Evolutionary conservation across 2,888 invertebrate genomes (phyloP).

Genomic region (Philonicus albiceps): DNA sequence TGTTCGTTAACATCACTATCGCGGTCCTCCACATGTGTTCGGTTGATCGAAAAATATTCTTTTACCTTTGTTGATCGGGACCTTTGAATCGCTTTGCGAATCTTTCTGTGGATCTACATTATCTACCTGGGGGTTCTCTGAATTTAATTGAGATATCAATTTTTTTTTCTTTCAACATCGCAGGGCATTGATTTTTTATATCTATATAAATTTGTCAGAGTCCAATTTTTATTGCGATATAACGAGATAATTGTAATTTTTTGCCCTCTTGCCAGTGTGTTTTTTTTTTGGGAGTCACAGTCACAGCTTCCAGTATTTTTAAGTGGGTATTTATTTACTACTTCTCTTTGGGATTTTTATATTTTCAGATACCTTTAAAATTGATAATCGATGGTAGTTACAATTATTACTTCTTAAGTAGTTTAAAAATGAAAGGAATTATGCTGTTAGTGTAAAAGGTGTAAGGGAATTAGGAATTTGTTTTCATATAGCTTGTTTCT

Average conservation of each 20-base stretch:
- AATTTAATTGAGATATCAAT: conserved; percentile 23
- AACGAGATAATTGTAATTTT: conserved; percentile 2
- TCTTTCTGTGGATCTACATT: not conserved
- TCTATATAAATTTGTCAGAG: conserved; percentile 2
- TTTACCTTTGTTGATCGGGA: conserved; percentile 7
- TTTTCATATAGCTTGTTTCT: not conserved
- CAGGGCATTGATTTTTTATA: not conserved
- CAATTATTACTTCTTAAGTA: not conserved
- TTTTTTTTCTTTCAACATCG: not conserved
- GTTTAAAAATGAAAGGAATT: not conserved
- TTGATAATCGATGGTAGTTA: not conserved
- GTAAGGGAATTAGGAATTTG: not conserved
- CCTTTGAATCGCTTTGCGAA: not conserved
- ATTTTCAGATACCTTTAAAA: not conserved
- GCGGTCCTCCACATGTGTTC: not conserved
- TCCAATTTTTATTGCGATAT: not conserved
- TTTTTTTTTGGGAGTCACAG: too few relatives aligned
- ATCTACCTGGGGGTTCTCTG: conserved; percentile 13
- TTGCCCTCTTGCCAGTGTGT: too few relatives aligned
- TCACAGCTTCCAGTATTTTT: not conserved
- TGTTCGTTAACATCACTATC: not conserved
- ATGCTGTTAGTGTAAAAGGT: not conserved
- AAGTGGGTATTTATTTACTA: not conserved
- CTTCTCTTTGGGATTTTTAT: not conserved
- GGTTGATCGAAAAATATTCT: not conserved